Base-by-base conservation (phyloP, 1,140 invertebrate species). In the Trichonephila inaurata region DNA sequence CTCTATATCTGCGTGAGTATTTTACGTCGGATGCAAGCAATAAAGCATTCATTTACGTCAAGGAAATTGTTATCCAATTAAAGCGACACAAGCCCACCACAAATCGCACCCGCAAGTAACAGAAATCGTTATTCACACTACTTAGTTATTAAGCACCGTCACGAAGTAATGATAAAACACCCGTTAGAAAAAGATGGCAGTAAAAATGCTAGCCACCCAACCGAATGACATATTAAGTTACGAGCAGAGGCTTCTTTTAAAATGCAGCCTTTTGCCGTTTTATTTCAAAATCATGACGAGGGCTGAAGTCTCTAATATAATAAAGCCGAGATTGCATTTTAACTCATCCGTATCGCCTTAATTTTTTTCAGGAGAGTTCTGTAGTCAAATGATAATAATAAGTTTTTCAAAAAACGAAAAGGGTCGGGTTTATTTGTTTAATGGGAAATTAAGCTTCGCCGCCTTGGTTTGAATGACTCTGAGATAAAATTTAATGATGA, bases 401-500 rank as follows among this genome's bases (percentile, higher is more conserved):
- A 77, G 72, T 77, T 77, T 77, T 77, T 40, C 16, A 40, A 40
- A 33, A 72, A 72, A 87, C 62, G 62, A 87, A 64, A 77, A 77
- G 28, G 72, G 72, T 19, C 72, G 61, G 85, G 40, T 87, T 87
- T 87, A 87, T 87, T 87, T 87, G 85, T 89, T 89, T 89, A 89
- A 89, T 89, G 87, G 64, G 40, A 89, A 89, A 69, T 89, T 89
- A 89, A 89, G 87, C 87, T 44, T 72, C 87, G 21, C 64, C 64
- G 87, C 51, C 62, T 89, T 10, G 19, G n/a, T 44, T 18, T 33
- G 40, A 89, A 89, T 51, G 87, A 72, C 64, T 24, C 21, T 4
- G 64, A n/a, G 62, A 89, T 89, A 89, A 89, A 89, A 89, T 64
- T 89, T 89, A 89, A 89, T 89, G 87, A 89, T 89, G 87, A 89